Evolutionary conservation across 2,797 vertebrate species (phyloP), one percentile per base, ranked within the genome.

Genomic region (Xerus rutilus): DNA sequence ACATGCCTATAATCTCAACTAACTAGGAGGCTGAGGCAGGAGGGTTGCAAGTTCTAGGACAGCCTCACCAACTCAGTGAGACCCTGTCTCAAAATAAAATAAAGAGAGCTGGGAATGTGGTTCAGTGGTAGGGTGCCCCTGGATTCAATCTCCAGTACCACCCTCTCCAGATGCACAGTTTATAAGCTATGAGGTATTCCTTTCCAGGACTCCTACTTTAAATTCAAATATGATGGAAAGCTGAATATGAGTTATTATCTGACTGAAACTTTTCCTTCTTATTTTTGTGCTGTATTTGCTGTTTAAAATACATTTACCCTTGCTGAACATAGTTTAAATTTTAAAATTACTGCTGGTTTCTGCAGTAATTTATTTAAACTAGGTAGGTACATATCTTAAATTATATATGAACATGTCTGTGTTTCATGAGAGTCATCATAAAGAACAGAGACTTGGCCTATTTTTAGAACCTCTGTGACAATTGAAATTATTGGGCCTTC

Each of bases 301-400:
- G 49, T 85, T 85, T 84, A 81, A 91, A 81, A 89, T 74, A 70
- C 1, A 59, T 81, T 25, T 32, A 1, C 13, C 28, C 70, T 95
- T 78, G 78, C 20, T 28, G 47, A 91, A 88, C 32, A 43, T 85
- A 52, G 77, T 79, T 78, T 76, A 5, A 65, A 47, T 95, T 69
- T 94, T 35, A 84, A 92, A 94, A 15, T 92, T 90, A 84, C 74
- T 78, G 35, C 49, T 87, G 14, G 28, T 76, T 95, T 7, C 39
- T 92, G 12, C 8, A 79, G 52, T 85, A 77, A 25, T 72, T 87
- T 82, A 69, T 83, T 96, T 25, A 89, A 52, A 86, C 0, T 45
- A 73, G 59, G 4, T n/a, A 65, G 52, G 4, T 47, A 9, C 35
- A 0, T 84, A 49, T 89, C 28, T 86, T 35, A 92, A 79, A 67